Conservation (phyloP, 2,797 vertebrate genomes). For the Alcedo atthis region DNA sequence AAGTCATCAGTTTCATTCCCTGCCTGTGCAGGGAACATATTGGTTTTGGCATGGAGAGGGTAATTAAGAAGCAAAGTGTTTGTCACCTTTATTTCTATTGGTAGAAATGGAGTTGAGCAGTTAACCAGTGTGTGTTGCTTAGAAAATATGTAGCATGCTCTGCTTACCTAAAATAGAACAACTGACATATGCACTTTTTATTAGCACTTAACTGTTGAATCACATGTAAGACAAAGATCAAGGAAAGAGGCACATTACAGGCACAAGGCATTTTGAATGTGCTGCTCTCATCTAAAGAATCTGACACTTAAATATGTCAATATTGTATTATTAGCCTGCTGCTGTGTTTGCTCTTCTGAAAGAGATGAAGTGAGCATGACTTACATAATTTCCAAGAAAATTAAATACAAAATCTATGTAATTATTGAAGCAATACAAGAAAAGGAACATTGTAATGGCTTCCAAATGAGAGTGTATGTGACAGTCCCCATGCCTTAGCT, state of each 20-base stretch:
- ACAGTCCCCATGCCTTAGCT: constrained; percentile 20
- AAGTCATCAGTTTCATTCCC: not conserved
- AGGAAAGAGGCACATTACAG: not conserved
- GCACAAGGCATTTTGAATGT: not conserved
- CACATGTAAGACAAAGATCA: not conserved
- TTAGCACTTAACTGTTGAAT: constrained; percentile 18
- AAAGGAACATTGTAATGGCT: not conserved
- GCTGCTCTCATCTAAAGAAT: constrained; percentile 9
- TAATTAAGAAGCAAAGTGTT: not conserved
- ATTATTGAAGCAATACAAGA: constrained; percentile 12
- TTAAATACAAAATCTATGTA: not conserved
- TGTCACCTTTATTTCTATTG: constrained; percentile 21
- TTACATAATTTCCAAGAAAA: not conserved
- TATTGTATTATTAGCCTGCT: constrained; percentile 18
- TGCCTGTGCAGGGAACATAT: not conserved
- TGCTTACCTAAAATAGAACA: constrained; percentile 46
- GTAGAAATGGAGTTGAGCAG: constrained; percentile 1
- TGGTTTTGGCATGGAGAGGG: not conserved
- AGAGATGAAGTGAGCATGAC: not conserved
- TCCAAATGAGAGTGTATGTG: constrained; percentile 3
- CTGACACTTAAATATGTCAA: constrained; percentile 14
- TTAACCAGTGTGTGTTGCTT: not conserved
- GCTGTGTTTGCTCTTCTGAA: constrained; percentile 17
- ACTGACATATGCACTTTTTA: constrained; percentile 45
- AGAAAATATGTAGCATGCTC: constrained; percentile 5